These are phyloP conservation scores for Anastatus disparis DNA, from an alignment of 1,140 invertebrate species.

Conservation along the genomic window DNA sequence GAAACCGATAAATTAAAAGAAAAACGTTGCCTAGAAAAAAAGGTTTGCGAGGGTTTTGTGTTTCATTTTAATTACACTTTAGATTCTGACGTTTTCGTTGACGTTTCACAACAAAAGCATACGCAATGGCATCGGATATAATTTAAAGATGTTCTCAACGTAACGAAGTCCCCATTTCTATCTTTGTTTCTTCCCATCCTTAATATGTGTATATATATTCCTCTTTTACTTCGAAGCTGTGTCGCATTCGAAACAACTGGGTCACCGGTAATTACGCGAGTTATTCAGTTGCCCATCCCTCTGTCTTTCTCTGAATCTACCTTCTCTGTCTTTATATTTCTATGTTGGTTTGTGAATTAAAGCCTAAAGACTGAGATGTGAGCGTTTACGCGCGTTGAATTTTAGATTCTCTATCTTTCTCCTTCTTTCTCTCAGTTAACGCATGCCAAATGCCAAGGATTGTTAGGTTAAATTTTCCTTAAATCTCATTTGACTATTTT, in stretches of 20 bases:
- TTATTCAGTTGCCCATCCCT: slow-evolving; percentile 18
- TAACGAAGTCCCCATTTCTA: not conserved
- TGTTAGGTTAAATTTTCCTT: too few relatives aligned
- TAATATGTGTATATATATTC: not conserved
- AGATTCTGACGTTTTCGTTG: not conserved
- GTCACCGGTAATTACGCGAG: slow-evolving; percentile 26
- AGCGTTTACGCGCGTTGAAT: too few relatives aligned
- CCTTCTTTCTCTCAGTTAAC: too few relatives aligned
- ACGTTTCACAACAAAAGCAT: not conserved
- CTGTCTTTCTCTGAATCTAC: not conserved
- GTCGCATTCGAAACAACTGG: slow-evolving; percentile 21
- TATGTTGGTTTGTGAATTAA: too few relatives aligned
- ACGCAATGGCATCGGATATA: not conserved
- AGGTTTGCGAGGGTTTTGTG: not conserved
- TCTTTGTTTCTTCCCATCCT: not conserved
- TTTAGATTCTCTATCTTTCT: too few relatives aligned
- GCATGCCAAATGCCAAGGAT: too few relatives aligned
- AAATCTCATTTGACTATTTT: too few relatives aligned
- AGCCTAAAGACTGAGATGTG: too few relatives aligned
- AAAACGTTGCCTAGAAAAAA: too few relatives aligned
- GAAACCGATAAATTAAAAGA: not conserved
- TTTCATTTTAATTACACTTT: slow-evolving; percentile 6
- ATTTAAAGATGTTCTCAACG: not conserved
- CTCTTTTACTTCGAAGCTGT: not conserved
- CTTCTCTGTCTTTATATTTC: too few relatives aligned